These are phyloP conservation scores for Drosophila eohydei DNA, from an alignment of 2,888 invertebrate genomes.

Conservation along the genomic window DNA sequence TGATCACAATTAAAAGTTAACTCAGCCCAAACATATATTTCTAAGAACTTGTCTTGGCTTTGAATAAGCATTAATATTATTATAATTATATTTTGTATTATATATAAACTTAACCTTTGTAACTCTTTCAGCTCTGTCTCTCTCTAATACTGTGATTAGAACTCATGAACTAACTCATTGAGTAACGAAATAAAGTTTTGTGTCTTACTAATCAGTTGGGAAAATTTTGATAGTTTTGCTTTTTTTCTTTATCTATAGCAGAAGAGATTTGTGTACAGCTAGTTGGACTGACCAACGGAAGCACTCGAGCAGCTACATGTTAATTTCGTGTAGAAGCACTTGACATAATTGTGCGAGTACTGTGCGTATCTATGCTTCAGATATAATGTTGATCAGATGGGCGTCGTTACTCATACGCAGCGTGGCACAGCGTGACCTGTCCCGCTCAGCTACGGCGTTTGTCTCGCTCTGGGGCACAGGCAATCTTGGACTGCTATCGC, in stretches of 20 bases:
- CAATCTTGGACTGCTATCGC: conserved; percentile 59
- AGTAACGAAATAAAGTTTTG: neutral
- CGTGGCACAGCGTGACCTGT: conserved; percentile 22
- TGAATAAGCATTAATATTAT: neutral
- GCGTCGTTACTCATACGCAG: conserved; percentile 69
- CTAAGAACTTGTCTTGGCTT: too few relatives aligned
- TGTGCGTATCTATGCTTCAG: conserved; percentile 5
- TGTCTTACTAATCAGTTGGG: conserved; percentile 22
- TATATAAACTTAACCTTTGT: too few relatives aligned
- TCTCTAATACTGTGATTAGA: neutral
- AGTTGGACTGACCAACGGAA: conserved; percentile 34
- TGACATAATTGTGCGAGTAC: conserved; percentile 69
- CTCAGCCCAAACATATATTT: too few relatives aligned
- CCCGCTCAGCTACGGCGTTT: neutral
- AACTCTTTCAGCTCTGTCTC: neutral
- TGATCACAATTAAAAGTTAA: too few relatives aligned
- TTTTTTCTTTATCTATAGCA: conserved; percentile 25
- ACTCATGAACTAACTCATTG: too few relatives aligned
- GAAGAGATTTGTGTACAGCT: neutral
- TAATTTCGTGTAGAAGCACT: conserved; percentile 80
- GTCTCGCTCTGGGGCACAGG: conserved; percentile 20
- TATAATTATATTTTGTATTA: neutral
- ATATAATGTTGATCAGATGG: conserved; percentile 23
- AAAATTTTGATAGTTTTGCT: conserved; percentile 18
- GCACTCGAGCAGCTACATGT: conserved; percentile 64